Conservation (phyloP, 2,113 vertebrate genomes). For the Cisticola juncidis region DNA sequence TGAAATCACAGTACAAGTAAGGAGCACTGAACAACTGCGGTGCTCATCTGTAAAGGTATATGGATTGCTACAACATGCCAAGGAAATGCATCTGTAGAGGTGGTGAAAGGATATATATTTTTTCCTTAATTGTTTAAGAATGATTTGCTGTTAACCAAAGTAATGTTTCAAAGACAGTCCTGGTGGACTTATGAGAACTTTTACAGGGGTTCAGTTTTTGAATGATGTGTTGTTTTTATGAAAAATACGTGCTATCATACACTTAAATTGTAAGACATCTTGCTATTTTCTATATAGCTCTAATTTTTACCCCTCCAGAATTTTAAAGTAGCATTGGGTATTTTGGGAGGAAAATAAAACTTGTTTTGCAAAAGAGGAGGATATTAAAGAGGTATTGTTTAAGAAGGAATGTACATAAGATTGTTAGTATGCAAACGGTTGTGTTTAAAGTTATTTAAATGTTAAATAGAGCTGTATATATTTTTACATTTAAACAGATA, state of each 20-base stretch:
- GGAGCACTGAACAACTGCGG: not conserved
- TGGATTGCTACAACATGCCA: slow-evolving; percentile 8
- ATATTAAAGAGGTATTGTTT: slow-evolving; percentile 67
- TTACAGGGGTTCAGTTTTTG: slow-evolving; percentile 33
- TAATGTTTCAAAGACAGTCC: slow-evolving; percentile 46
- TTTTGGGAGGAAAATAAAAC: slow-evolving; percentile 59
- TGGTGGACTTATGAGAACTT: not conserved
- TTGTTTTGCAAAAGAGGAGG: slow-evolving; percentile 32
- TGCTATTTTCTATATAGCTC: slow-evolving; percentile 56
- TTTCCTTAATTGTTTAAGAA: slow-evolving; percentile 60
- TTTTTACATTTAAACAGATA: slow-evolving; percentile 70
- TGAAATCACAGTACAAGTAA: not conserved
- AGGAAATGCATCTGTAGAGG: slow-evolving; percentile 36
- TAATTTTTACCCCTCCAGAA: slow-evolving; percentile 9
- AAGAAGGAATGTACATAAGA: slow-evolving; percentile 73
- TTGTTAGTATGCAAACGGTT: slow-evolving; percentile 61
- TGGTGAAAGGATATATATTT: slow-evolving; percentile 27
- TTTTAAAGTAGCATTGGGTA: slow-evolving; percentile 62
- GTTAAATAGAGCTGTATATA: slow-evolving; percentile 78
- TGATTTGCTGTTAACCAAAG: slow-evolving; percentile 76
- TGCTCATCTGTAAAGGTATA: not conserved
- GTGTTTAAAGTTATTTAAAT: slow-evolving; percentile 77
- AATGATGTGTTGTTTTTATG: slow-evolving; percentile 32
- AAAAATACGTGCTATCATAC: not conserved
- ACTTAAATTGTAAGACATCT: slow-evolving; percentile 29